Evolutionary conservation across 2,113 vertebrate genomes (phyloP), one percentile per base, ranked within the genome.

Genomic region (Grantiella picta): DNA sequence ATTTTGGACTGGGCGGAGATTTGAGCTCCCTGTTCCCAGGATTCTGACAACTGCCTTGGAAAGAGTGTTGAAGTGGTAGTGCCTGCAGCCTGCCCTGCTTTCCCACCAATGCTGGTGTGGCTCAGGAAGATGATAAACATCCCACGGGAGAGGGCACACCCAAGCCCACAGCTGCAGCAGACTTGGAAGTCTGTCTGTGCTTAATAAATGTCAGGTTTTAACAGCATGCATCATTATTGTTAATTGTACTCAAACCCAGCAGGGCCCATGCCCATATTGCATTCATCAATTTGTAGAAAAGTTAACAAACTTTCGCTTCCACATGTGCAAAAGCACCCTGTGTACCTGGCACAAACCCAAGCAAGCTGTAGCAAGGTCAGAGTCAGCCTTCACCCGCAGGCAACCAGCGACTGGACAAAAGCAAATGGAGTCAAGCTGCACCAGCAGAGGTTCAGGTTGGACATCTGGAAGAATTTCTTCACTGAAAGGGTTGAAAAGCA

Each of bases 141-240:
- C 66, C 56, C 85, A n/a, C 1, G 4, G 63, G 63, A 72, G 21
- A 82, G 11, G 42, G 47, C 35, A 69, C 36, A 59, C 25, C 71
- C 77, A 50, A 61, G 16, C 11, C 45, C 59, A 54, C 47, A 73
- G 87, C 36, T 45, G 25, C 56, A 64, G 60, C 77, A 84, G 35
- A 52, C 56, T 44, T 5, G 8, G 10, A 56, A 91, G 44, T 84
- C 60, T 79, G 52, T 23, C 56, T 61, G 29, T 49, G 21, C n/a
- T 83, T 86, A 80, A 82, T 83, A 87, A 75, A 73, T 72, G 73
- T 47, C 42, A 59, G 10, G 57, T 65, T 79, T 73, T 88, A 88
- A 82, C 3, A 80, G 53, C 22, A 38, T 21, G 47, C 47, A 85
- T 83, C 59, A 40, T 72, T 73, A 72, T 15, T 65, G 44, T 65